These are phyloP conservation scores for Diarsia dahlii DNA, from an alignment of 2,888 invertebrate species.

Conservation along the genomic window DNA sequence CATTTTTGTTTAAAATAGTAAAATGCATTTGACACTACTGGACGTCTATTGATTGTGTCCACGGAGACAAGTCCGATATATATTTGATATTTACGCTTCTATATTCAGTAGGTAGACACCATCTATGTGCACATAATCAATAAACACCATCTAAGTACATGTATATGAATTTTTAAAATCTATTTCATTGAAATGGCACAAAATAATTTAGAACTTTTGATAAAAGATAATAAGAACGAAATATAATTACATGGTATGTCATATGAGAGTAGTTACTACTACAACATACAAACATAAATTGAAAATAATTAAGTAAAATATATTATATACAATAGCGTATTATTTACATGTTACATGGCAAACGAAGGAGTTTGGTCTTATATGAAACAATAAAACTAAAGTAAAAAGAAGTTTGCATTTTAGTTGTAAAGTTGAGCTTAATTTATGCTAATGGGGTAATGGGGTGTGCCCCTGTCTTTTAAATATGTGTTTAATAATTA, in stretches of 20 bases:
- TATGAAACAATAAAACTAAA: slow-evolving; percentile 65
- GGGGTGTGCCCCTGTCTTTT: slow-evolving; percentile 73
- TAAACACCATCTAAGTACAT: slow-evolving; percentile 50
- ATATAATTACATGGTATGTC: slow-evolving; percentile 62
- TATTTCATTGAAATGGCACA: slow-evolving; percentile 82
- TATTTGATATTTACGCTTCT: slow-evolving; percentile 30
- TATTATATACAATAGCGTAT: slow-evolving; percentile 75
- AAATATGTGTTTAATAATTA: slow-evolving; percentile 68
- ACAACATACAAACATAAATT: slow-evolving; percentile 66
- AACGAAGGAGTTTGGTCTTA: slow-evolving; percentile 84
- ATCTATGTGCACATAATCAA: slow-evolving; percentile 43
- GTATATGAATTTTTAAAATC: slow-evolving; percentile 57
- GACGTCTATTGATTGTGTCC: slow-evolving; percentile 56
- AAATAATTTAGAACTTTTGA: slow-evolving; percentile 77
- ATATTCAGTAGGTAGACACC: not conserved
- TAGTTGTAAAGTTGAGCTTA: slow-evolving; percentile 73
- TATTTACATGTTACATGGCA: slow-evolving; percentile 88
- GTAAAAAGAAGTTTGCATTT: slow-evolving; percentile 73
- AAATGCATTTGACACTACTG: slow-evolving; percentile 56
- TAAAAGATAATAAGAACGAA: slow-evolving; percentile 66
- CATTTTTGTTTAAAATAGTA: slow-evolving; percentile 49
- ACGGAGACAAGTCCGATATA: slow-evolving; percentile 3
- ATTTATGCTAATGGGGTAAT: slow-evolving; percentile 75
- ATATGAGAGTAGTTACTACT: slow-evolving; percentile 63
- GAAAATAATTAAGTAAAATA: slow-evolving; percentile 68